A percentile compares a stretch with the other conserved stretches of the same genome.
phyloP scores from a whole-genome alignment of 2,113 vertebrate genomes.

The Nymphicus hollandicus region DNA sequence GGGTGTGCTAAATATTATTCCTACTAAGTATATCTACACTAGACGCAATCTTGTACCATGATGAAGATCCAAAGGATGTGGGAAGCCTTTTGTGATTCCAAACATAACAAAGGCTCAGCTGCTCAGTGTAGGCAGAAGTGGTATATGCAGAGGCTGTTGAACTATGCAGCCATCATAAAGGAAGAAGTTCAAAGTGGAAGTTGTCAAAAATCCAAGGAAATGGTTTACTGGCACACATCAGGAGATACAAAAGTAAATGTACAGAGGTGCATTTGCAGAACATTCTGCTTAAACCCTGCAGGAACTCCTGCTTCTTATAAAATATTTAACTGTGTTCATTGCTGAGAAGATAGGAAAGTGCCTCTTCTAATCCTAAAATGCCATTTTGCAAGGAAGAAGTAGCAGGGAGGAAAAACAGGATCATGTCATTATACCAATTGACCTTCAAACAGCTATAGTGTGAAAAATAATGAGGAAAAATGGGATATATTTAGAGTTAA shows the following conservation, averaged over 20 bases:
- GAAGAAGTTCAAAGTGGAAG: neutral
- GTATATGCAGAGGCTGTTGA: neutral
- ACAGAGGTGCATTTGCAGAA: neutral
- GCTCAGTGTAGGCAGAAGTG: neutral
- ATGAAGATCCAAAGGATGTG: neutral
- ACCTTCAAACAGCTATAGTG: neutral
- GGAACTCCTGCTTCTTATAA: neutral
- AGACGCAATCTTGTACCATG: neutral
- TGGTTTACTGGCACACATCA: neutral
- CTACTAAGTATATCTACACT: neutral
- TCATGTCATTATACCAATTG: neutral
- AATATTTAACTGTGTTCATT: neutral
- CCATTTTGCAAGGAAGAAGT: neutral
- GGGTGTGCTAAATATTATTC: neutral
- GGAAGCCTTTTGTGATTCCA: neutral
- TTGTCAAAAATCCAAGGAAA: neutral
- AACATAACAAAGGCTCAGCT: neutral
- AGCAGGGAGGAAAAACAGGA: neutral
- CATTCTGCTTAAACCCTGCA: neutral
- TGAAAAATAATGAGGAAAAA: neutral
- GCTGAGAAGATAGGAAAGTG: neutral
- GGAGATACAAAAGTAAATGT: neutral
- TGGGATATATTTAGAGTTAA: neutral
- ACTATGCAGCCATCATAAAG: neutral
- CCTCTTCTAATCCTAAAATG: neutral